These are phyloP conservation scores for Pedicia rivosa DNA, from an alignment of 2,888 invertebrate genomes.

Conservation along the genomic window DNA sequence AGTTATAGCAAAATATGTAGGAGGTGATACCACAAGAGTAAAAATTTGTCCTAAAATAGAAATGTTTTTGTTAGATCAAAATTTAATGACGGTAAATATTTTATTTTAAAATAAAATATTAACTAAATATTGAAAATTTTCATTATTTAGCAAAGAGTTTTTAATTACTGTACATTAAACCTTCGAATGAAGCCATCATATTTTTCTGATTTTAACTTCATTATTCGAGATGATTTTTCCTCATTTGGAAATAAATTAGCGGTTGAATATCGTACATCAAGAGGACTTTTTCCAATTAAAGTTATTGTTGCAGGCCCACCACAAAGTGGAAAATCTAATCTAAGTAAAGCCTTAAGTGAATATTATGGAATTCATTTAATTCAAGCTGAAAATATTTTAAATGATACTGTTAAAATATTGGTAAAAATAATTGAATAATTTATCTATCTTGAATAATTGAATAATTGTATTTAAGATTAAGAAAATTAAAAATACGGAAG, in stretches of 20 bases:
- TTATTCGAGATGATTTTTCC: conserved; percentile 9
- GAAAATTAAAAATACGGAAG: neutral
- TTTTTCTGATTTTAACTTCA: conserved; percentile 36
- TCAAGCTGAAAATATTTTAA: conserved; percentile 4
- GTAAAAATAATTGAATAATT: conserved; percentile 1
- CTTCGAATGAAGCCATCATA: conserved; percentile 42
- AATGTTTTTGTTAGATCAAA: conserved; percentile 37
- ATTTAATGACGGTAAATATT: conserved; percentile 27
- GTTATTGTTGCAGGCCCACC: conserved; percentile 48
- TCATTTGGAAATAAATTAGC: conserved; percentile 28
- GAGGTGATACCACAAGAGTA: conserved; percentile 19
- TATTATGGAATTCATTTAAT: conserved; percentile 33
- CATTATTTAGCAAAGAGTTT: conserved; percentile 35
- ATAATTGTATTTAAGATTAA: conserved; percentile 19
- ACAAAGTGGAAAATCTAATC: conserved; percentile 43
- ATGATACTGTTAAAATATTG: conserved; percentile 6
- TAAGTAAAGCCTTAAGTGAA: conserved; percentile 39
- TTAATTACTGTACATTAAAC: conserved; percentile 39
- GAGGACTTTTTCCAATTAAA: conserved; percentile 40
- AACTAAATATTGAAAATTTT: neutral
- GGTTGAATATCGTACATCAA: conserved; percentile 34
- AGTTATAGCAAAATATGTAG: conserved; percentile 25
- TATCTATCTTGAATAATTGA: conserved; percentile 15
- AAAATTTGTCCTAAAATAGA: conserved; percentile 39
- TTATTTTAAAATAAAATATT: neutral